Conservation (phyloP, 1,140 invertebrate species). For the Rhopalosiphum maidis region DNA sequence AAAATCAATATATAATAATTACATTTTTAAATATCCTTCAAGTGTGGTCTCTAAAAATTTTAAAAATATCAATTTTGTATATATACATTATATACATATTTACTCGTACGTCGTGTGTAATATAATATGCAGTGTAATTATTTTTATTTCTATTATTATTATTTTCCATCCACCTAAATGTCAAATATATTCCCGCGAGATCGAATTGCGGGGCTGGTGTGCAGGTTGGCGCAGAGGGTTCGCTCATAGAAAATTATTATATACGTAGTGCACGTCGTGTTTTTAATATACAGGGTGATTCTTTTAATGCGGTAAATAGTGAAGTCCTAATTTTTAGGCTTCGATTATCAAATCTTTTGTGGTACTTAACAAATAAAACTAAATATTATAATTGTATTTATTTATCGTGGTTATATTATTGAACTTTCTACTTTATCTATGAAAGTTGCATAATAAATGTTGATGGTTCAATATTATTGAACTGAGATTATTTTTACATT, state of each 20-base stretch:
- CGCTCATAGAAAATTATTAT: slow-evolving; percentile 3
- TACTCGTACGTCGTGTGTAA: slow-evolving; percentile 5
- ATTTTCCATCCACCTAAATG: slow-evolving; percentile 18
- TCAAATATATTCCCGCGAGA: slow-evolving; percentile 55
- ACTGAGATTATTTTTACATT: neutral
- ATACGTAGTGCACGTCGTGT: neutral
- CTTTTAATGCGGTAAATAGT: neutral
- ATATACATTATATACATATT: neutral
- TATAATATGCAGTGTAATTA: neutral
- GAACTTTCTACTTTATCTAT: neutral
- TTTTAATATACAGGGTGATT: neutral
- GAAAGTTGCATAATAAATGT: neutral
- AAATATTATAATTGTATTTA: neutral
- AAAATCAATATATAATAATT: neutral
- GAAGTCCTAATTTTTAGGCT: neutral
- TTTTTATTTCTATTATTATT: neutral
- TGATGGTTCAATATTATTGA: neutral
- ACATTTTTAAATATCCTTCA: neutral
- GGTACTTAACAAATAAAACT: neutral
- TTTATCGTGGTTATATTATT: neutral
- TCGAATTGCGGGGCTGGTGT: neutral
- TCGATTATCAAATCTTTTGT: neutral
- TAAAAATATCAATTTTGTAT: neutral
- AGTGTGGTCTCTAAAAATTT: neutral
- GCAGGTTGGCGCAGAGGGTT: neutral